Evolutionary conservation across 1,140 invertebrate species (phyloP), one percentile per base, ranked within the genome.

Genomic region (Acromyrmex echinatior): DNA sequence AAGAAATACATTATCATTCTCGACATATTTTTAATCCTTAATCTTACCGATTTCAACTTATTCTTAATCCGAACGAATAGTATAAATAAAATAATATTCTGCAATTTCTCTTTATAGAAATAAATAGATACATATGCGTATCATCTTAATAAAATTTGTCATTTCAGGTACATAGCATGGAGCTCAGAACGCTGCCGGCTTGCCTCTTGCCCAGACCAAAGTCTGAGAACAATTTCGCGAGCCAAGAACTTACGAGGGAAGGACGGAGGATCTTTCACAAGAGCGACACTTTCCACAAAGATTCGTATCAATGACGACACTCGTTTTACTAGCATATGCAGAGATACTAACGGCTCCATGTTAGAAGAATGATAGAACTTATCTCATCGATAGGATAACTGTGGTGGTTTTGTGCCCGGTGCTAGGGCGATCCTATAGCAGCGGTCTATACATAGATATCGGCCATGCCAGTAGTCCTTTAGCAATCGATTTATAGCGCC

Each of bases 201-300:
- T 96, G 96, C 92, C 96, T 96, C 18, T 94, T 98, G 90, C 98
- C 98, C 35, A 96, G 97, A 88, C 98, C 98, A 90, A 98, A 98
- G 94, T 98, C 97, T 68, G 98, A 98, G 93, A 98, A 97, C 95
- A 98, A 98, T 95, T 98, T 98, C 94, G 96, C 97, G 82, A 96
- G 97, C 70, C 96, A 97, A 89, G 96, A 97, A 87, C 94, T 96
- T 53, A 94, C 95, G 93, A 92, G 95, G 93, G 96, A 96, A 94
- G 96, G 96, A 84, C 95, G 97, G 92, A 96, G 96, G 70, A 95
- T 97, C 90, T 98, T 98, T 96, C 97, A 98, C 96, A 98, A 97
- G 95, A 97, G 97, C 91, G 97, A 98, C 95, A 97, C 96, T 82
- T 96, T 97, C 94, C 96, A 97, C 94, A 97, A 96, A 94, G 96